These are phyloP conservation scores for Stomatorhinus ivindoensis DNA, from an alignment of 2,113 vertebrate genomes.

Conservation along the genomic window DNA sequence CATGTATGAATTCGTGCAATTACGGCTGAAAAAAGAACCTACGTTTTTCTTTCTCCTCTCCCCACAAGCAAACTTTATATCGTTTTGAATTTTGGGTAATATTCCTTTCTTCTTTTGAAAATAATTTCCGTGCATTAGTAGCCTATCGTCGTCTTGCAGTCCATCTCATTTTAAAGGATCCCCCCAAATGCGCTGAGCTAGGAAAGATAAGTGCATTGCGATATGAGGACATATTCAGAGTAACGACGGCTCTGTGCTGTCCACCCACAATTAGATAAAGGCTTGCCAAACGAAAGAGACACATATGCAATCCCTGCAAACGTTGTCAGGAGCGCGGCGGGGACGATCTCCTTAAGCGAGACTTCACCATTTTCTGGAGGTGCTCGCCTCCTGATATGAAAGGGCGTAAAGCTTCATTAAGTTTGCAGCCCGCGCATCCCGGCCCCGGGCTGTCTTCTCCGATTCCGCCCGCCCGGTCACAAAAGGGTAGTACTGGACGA, in stretches of 20 bases:
- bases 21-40: not conserved
- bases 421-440: conserved; percentile 12
- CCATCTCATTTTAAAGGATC: not conserved
- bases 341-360: not conserved
- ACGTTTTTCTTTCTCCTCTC: not conserved
- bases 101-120: conserved; percentile 1
- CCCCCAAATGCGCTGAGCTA: not conserved
- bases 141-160: conserved; percentile 7
- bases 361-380: conserved; percentile 3
- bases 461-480: not conserved
- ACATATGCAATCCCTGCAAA: conserved; percentile 17
- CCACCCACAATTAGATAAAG: conserved; percentile 20
- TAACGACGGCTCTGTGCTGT: conserved; percentile 23
- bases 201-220: conserved; percentile 12
- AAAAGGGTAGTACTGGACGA: not conserved
- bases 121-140: not conserved
- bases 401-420: conserved; percentile 18
- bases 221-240: conserved; percentile 11
- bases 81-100: not conserved
- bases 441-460: not conserved
- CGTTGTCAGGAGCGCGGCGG: conserved; percentile 20
- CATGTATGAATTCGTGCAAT: not conserved
- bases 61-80: conserved; percentile 6
- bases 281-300: conserved; percentile 5
- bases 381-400: not conserved